These are phyloP conservation scores for Diplosoma virens DNA, from an alignment of 23 tunicate genomes.

Conservation along the genomic window DNA sequence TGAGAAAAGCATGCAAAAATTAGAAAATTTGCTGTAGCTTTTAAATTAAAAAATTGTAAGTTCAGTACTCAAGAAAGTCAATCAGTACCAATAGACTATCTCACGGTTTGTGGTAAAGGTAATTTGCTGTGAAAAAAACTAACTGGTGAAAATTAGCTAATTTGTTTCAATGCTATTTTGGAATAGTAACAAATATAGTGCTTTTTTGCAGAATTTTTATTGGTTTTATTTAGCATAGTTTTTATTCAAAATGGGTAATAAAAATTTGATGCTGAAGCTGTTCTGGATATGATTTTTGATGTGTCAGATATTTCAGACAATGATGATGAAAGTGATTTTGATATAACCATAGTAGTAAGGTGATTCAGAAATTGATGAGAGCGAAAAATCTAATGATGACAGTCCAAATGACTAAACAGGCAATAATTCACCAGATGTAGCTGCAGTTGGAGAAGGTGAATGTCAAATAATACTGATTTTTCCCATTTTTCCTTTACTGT, in stretches of 20 bases:
- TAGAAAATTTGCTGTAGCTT: background rate
- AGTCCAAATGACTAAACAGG: background rate
- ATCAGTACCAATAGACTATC: background rate
- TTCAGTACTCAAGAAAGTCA: background rate
- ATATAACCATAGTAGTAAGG: background rate
- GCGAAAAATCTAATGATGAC: background rate
- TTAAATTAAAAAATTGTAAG: background rate
- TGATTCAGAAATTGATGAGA: background rate
- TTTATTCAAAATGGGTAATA: background rate
- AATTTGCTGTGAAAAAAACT: background rate
- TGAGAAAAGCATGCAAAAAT: background rate
- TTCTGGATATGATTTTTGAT: background rate
- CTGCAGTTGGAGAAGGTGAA: background rate
- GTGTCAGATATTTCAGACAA: background rate
- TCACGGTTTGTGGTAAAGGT: background rate
- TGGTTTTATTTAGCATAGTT: background rate
- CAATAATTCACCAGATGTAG: background rate
- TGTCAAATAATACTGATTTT: background rate
- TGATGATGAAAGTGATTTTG: background rate
- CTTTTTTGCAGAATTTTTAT: background rate
- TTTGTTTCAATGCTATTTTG: background rate
- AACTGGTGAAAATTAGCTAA: background rate
- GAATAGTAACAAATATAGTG: background rate
- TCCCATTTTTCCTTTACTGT: background rate
- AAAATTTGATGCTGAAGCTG: background rate